These are phyloP conservation scores for Gambusia holbrooki DNA, from an alignment of 2,113 vertebrate genomes.

Conservation along the genomic window DNA sequence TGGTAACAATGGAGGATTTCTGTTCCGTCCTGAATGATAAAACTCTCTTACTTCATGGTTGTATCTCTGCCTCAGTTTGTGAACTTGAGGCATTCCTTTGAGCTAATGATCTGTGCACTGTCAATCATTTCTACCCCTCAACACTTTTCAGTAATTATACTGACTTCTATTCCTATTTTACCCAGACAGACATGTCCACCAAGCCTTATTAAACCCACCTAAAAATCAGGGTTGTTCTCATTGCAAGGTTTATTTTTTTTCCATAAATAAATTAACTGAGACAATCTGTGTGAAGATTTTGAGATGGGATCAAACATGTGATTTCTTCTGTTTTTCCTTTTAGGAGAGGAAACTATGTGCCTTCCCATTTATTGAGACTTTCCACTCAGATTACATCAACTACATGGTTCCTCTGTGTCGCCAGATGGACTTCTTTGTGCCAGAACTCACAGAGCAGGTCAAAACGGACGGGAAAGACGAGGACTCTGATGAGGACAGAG, in stretches of 20 bases:
- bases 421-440: constrained; percentile 93
- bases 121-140: neutral
- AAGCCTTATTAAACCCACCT: neutral
- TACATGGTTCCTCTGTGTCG: constrained; percentile 93
- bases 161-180: neutral
- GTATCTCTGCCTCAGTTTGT: neutral
- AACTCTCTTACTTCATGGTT: neutral
- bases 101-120: neutral
- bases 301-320: neutral
- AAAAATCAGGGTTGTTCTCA: neutral
- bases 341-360: constrained; percentile 92
- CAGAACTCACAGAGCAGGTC: constrained; percentile 87
- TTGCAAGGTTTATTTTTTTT: neutral
- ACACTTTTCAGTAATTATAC: neutral
- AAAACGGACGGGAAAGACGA: constrained; percentile 79
- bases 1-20: neutral
- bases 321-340: constrained; percentile 15
- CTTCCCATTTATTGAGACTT: constrained; percentile 92
- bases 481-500: constrained; percentile 82
- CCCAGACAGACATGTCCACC: neutral
- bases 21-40: neutral
- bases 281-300: neutral
- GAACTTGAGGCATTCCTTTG: neutral
- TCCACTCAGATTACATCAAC: constrained; percentile 85
- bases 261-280: neutral